Base-by-base conservation (phyloP, 1,140 invertebrate genomes). In the Bilobella aurantiaca region DNA sequence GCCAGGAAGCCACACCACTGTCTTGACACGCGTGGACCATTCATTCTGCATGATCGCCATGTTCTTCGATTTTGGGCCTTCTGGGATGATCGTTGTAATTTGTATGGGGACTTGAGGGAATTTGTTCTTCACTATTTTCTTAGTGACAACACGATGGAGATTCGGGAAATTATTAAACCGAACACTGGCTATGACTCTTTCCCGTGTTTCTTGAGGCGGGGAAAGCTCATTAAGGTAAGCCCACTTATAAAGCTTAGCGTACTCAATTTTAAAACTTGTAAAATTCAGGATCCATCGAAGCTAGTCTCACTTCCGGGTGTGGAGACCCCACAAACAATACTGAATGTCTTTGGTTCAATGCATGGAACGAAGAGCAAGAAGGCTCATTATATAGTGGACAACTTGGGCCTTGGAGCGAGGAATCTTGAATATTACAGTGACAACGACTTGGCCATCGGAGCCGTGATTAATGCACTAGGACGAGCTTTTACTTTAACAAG, bases 111-210 rank as follows among this genome's bases (percentile, higher is more conserved):
- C 32, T 74, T 91, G n/a, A 84, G 90, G 69, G 78, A 87, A 71
- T 76, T 91, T 2, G 84, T 89, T 72, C 78, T 93, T 3, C 82
- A 85, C 76, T 96, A 91, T 76, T 95, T 89, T 77, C 78, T 96
- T 16, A 83, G 87, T 0, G 91, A 96, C 76, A 88, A 93, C 74
- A 94, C 90, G 0, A 86, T 96, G 21, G 91, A 96, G 75, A 85
- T 96, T 2, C 85, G 89, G 68, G 91, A 83, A 79, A 82, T 84
- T 1, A 79, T 87, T 63, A 79, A 82, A 1, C 75, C 82, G 0
- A 88, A 89, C 74, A 83, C 84, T 29, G 86, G 87, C 0, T 81
- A 82, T 28, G 85, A 89, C 75, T 81, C 82, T 2, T 84, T 85
- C 59, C 81, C 83, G 0, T 83, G 87, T 69, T 85, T 93, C 66